Evolutionary conservation across 2,113 vertebrate genomes (phyloP).

Genomic region (Thinocorus orbignyianus): DNA sequence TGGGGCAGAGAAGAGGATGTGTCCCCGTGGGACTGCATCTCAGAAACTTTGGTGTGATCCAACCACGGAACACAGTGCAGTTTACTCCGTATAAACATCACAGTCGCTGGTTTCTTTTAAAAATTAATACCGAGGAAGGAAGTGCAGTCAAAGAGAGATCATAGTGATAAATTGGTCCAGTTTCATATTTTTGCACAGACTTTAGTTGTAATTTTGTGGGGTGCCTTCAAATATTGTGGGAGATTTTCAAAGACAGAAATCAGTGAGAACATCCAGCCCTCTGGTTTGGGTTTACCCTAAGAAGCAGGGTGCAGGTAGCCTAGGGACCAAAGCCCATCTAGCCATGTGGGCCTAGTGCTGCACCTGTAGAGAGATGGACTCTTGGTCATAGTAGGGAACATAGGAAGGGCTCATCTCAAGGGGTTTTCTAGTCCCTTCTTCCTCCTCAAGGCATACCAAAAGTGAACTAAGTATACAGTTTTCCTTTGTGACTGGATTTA

Average conservation of each 20-base stretch:
- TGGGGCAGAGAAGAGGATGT: not conserved
- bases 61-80: not conserved
- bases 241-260: not conserved
- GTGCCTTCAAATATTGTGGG: not conserved
- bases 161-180: not conserved
- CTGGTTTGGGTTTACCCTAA: not conserved
- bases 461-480: not conserved
- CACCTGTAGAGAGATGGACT: not conserved
- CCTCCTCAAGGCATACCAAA: not conserved
- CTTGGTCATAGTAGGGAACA: not conserved
- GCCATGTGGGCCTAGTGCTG: not conserved
- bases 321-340: not conserved
- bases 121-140: not conserved
- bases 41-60: not conserved
- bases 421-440: not conserved
- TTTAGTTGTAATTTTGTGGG: not conserved
- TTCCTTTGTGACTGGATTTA: not conserved
- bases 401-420: not conserved
- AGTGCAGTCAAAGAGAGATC: not conserved
- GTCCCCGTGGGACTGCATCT: not conserved
- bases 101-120: not conserved
- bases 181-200: not conserved
- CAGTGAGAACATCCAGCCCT: not conserved
- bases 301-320: not conserved
- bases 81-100: slow-evolving; percentile 13